These are phyloP conservation scores for Thamnophis elegans DNA, from an alignment of 2,797 vertebrate species.

Conservation along the genomic window DNA sequence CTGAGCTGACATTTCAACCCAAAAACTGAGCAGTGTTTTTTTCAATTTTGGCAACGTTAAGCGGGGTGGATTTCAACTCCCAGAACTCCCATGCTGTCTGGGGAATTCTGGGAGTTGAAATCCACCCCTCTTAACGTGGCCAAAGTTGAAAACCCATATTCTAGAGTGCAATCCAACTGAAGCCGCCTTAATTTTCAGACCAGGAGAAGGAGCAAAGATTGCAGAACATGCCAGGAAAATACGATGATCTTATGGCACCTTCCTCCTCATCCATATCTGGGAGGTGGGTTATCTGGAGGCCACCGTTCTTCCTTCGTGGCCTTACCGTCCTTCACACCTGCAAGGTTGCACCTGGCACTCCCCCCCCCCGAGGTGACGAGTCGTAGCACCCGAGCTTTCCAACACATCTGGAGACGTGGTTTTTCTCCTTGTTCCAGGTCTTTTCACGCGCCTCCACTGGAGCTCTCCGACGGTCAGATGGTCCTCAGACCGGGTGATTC, in stretches of 20 bases:
- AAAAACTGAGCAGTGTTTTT: neutral
- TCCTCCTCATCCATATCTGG: neutral
- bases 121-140: neutral
- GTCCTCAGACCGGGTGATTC: constrained; percentile 65
- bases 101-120: too few relatives aligned
- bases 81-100: too few relatives aligned
- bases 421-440: constrained; percentile 54
- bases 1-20: neutral
- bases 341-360: neutral
- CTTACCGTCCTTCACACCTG: neutral
- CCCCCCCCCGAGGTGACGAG: neutral
- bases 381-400: neutral
- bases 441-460: constrained; percentile 68
- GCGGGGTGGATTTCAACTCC: neutral
- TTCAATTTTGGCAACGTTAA: neutral
- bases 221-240: neutral
- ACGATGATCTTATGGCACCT: neutral
- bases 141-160: neutral
- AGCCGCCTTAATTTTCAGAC: neutral
- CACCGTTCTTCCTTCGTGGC: neutral
- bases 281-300: neutral
- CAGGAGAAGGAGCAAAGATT: neutral
- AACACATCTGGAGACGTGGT: neutral
- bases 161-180: neutral
- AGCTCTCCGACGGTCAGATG: constrained; percentile 38